Base-by-base conservation (phyloP, 1,140 invertebrate genomes). In the Caerostris extrusa region DNA sequence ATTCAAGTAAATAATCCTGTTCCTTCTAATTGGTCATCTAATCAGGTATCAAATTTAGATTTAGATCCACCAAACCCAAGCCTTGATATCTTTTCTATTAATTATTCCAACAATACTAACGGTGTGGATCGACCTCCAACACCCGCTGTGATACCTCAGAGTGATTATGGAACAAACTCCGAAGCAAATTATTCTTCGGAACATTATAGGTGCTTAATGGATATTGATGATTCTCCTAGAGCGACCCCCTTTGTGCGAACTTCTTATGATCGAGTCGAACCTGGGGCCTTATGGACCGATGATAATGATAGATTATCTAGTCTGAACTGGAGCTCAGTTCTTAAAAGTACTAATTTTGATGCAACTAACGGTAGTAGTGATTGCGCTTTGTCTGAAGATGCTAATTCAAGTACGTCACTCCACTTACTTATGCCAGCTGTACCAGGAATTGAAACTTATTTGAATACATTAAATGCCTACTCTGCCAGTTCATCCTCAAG, bases 301-400 rank as follows among this genome's bases (percentile, higher is more conserved):
- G 98, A 97, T 1, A 97, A 97, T 87, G 97, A 98, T 95, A 97
- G 91, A 82, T 88, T 95, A 56, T 94, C 94, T 58, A 94, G 97
- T 95, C 98, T 98, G 95, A 98, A 98, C 96, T 98, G 98, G 98
- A 98, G 98, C 95, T 98, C 98, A 58, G 98, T 98, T 95, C 97
- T 98, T 67, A 98, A 98, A 95, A 96, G 98, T 17, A 98, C 96
- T 97, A 98, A 34, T 96, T 98, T 94, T 98, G 98, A 95, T 98
- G 98, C 96, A 97, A 97, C 95, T 95, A 97, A 85, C 93, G 71
- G 61, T 81, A 77, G 61, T 86, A 71, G 85, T 93, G 94, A 94
- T n/a, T 64, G 81, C 90, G 56, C 61, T 55, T 34, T 83, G 82
- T 87, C 91, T 10, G 90, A 60, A 69, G 94, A 90, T 57, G 77